A percentile compares a stretch with the other conserved stretches of the same genome.
Evolutionary conservation across 2,113 vertebrate species (phyloP).

Genomic region (Cyprichromis sp.): DNA sequence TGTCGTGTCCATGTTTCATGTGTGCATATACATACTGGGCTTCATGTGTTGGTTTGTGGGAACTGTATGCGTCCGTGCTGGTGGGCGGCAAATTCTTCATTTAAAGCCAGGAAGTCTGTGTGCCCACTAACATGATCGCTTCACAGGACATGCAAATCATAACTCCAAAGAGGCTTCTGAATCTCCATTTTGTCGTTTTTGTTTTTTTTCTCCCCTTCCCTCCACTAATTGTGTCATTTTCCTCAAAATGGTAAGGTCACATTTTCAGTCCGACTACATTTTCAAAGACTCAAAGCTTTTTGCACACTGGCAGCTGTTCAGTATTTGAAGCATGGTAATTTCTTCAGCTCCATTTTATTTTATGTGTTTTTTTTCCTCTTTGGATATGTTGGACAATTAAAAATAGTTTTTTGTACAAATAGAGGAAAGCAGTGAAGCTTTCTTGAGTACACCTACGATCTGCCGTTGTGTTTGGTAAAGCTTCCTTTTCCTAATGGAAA

Average conservation of each 20-base stretch:
- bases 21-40: not conserved
- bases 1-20: not conserved
- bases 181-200: not conserved
- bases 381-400: not conserved
- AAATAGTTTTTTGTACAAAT: not conserved
- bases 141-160: constrained; percentile 11
- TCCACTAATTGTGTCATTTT: constrained; percentile 1
- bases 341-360: not conserved
- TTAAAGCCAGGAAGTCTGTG: constrained; percentile 16
- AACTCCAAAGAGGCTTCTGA: not conserved
- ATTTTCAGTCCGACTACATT: not conserved
- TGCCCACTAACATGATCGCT: constrained; percentile 17
- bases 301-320: not conserved
- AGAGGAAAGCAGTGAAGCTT: not conserved
- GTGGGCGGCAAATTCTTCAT: constrained; percentile 17
- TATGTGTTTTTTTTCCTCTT: not conserved
- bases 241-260: not conserved
- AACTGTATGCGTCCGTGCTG: not conserved
- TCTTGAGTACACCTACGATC: not conserved
- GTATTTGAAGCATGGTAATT: not conserved
- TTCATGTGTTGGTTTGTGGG: not conserved
- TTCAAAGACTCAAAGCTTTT: not conserved
- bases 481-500: not conserved
- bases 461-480: not conserved
- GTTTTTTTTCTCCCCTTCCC: not conserved